A percentile compares a stretch with the other conserved stretches of the same genome.
Conservation (phyloP, 2,888 invertebrate genomes). For the Campopleginae sp. region DNA sequence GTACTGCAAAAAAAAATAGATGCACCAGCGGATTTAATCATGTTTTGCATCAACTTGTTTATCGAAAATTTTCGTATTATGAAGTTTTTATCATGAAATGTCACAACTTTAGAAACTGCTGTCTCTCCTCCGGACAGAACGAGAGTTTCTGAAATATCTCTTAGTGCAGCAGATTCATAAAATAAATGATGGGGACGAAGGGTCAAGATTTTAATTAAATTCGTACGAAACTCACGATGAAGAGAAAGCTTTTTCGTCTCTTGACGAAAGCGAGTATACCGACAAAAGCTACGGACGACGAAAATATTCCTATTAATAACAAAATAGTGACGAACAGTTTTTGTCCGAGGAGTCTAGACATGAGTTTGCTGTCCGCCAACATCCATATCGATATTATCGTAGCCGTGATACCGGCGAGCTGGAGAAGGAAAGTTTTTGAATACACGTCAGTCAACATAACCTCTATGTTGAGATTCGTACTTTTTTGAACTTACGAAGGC, state of each 20-base stretch:
- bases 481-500: slow-evolving; percentile 73
- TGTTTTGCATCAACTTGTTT: too few relatives aligned
- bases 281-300: slow-evolving; percentile 68
- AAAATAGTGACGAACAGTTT: slow-evolving; percentile 72
- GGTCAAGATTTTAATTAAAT: not conserved
- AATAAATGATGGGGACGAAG: not conserved
- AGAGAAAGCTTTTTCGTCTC: slow-evolving; percentile 68
- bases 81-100: not conserved
- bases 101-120: too few relatives aligned
- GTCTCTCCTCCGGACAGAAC: too few relatives aligned
- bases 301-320: slow-evolving; percentile 71
- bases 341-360: slow-evolving; percentile 75
- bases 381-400: slow-evolving; percentile 74
- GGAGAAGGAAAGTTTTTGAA: not conserved
- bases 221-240: slow-evolving; percentile 67
- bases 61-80: too few relatives aligned
- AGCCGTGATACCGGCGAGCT: slow-evolving; percentile 76
- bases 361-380: slow-evolving; percentile 73
- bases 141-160: too few relatives aligned
- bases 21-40: not conserved
- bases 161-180: not conserved
- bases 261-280: slow-evolving; percentile 74
- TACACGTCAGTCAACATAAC: not conserved
- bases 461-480: not conserved
- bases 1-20: slow-evolving; percentile 70